These are phyloP conservation scores for Cydia strobilella DNA, from an alignment of 1,140 invertebrate genomes.

Conservation along the genomic window DNA sequence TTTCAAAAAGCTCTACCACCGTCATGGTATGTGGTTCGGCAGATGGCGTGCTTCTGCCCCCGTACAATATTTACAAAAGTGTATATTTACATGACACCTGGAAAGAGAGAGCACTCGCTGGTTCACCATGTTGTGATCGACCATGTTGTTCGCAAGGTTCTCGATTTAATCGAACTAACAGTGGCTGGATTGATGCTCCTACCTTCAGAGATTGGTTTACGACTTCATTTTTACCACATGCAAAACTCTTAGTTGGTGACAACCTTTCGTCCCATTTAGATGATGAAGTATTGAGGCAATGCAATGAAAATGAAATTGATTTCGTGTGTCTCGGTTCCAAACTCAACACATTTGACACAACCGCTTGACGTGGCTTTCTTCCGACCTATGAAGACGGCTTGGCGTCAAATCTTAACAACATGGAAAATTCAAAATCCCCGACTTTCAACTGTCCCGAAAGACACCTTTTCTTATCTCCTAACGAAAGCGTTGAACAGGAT, in stretches of 20 bases:
- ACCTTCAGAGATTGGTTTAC: conserved; percentile 19
- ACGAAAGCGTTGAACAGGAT: conserved; percentile 13
- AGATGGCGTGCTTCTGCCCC: conserved; percentile 17
- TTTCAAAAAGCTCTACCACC: conserved; percentile 17
- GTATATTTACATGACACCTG: conserved; percentile 49
- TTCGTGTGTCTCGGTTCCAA: conserved; percentile 55
- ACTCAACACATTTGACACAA: conserved; percentile 46
- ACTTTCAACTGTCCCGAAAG: conserved; percentile 9
- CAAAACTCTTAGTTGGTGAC: conserved; percentile 35
- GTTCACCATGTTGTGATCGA: conserved; percentile 43
- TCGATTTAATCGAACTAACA: conserved; percentile 42
- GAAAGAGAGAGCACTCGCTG: conserved; percentile 49
- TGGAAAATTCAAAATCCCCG: conserved; percentile 26
- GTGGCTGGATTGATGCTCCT: conserved; percentile 44
- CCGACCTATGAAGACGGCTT: conserved; percentile 10
- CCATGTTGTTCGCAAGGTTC: conserved; percentile 43
- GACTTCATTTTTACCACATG: conserved; percentile 29
- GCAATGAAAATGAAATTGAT: conserved; percentile 47
- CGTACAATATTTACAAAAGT: conserved; percentile 45
- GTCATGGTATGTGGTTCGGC: conserved; percentile 28
- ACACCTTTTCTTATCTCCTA: conserved; percentile 27
- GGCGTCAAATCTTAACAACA: not conserved
- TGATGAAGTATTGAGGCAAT: conserved; percentile 9
- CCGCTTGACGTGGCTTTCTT: conserved; percentile 28
- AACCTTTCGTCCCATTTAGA: conserved; percentile 31